These are phyloP conservation scores for Todiramphus chloris DNA, from an alignment of 2,113 vertebrate genomes.

Conservation along the genomic window DNA sequence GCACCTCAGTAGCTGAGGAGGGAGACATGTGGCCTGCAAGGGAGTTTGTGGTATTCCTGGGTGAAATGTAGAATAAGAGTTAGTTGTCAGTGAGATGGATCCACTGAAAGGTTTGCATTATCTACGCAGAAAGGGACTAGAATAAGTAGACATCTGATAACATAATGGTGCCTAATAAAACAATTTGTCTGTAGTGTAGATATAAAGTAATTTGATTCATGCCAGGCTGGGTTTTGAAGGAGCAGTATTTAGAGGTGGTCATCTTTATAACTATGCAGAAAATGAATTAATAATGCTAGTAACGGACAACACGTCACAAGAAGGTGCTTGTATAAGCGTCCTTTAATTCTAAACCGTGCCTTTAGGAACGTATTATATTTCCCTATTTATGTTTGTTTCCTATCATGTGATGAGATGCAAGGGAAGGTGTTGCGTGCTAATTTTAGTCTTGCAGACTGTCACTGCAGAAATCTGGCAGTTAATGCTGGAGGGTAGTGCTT, in stretches of 20 bases:
- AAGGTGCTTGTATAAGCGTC: not conserved
- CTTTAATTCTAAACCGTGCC: constrained; percentile 19
- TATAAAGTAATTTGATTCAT: not conserved
- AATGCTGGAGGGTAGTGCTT: not conserved
- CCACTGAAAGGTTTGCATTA: not conserved
- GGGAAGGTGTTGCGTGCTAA: constrained; percentile 50
- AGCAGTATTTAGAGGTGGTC: not conserved
- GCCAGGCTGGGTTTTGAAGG: not conserved
- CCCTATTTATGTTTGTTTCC: constrained; percentile 59
- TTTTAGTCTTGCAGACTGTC: constrained; percentile 38
- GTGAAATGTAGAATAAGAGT: not conserved
- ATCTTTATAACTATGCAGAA: not conserved
- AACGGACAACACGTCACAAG: not conserved
- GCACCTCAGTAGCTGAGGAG: not conserved
- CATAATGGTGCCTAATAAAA: not conserved
- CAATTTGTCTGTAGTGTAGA: not conserved
- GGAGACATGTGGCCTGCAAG: not conserved
- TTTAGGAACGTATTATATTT: constrained; percentile 58
- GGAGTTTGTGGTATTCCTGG: not conserved
- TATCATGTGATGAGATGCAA: constrained; percentile 38
- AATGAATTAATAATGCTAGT: not conserved
- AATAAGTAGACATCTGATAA: not conserved
- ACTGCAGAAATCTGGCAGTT: constrained; percentile 15
- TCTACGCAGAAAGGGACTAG: not conserved
- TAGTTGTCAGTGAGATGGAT: not conserved